These are phyloP conservation scores for Proterorhinus semilunaris DNA, from an alignment of 2,113 vertebrate species.

Conservation along the genomic window DNA sequence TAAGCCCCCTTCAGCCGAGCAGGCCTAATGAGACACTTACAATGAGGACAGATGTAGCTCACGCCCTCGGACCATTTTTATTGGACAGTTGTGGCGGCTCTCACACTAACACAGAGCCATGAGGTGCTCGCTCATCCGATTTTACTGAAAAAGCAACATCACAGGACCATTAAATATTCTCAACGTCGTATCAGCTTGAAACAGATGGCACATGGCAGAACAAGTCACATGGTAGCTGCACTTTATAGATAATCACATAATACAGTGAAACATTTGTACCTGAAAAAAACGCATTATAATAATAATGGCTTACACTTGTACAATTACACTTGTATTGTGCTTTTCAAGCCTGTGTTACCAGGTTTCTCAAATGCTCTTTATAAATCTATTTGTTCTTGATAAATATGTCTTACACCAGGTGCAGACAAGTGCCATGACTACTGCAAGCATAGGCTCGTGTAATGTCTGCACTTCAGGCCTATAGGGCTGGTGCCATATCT, in stretches of 20 bases:
- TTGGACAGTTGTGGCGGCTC: conserved; percentile 44
- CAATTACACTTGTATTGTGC: no score
- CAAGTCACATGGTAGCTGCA: conserved; percentile 15
- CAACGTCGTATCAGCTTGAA: conserved; percentile 24
- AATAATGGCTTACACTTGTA: no score
- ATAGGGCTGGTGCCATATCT: no score
- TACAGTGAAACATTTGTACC: background rate
- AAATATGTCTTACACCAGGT: no score
- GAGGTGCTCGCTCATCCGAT: conserved; percentile 52
- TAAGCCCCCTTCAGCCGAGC: conserved; percentile 55
- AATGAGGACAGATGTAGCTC: conserved; percentile 66
- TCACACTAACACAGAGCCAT: conserved; percentile 43
- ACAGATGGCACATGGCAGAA: conserved; percentile 22
- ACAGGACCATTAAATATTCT: conserved; percentile 39
- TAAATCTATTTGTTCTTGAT: no score
- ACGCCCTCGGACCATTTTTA: conserved; percentile 50
- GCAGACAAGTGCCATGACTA: no score
- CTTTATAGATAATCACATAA: background rate
- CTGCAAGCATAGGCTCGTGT: no score
- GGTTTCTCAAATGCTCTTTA: no score
- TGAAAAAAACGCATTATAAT: no score
- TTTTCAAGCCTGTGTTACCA: no score
- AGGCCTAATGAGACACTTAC: conserved; percentile 62
- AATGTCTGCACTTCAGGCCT: no score
- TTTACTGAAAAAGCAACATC: conserved; percentile 29